Conservation (phyloP, 2,888 invertebrate species). For the Lacanobia wlatinum region DNA sequence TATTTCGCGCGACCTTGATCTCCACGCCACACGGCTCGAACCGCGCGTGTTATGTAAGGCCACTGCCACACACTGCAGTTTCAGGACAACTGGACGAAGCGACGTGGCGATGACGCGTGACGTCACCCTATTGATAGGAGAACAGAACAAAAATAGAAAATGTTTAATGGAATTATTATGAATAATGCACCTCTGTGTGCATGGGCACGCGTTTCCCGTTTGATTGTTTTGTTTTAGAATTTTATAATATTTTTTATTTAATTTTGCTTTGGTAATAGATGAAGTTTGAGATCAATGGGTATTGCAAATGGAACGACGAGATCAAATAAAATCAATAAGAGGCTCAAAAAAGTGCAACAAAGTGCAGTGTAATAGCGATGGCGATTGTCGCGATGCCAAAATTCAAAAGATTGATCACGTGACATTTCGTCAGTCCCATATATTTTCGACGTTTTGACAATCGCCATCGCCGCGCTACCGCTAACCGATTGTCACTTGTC, state of each 20-base stretch:
- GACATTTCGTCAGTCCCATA: too few species aligned
- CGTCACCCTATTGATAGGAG: conserved; percentile 57
- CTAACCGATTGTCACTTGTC: too few species aligned
- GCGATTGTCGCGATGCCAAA: too few species aligned
- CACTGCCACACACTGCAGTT: conserved; percentile 74
- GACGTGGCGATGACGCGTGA: conserved; percentile 28
- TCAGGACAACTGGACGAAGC: conserved; percentile 56
- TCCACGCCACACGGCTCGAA: conserved; percentile 84
- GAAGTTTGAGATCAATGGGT: conserved; percentile 22
- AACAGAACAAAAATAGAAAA: conserved; percentile 55
- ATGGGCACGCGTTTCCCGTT: conserved; percentile 36
- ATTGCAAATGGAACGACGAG: background rate
- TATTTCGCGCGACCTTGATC: conserved; percentile 88
- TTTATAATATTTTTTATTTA: conserved; percentile 43
- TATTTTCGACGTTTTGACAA: too few species aligned
- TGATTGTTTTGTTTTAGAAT: conserved; percentile 44
- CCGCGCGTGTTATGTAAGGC: conserved; percentile 85
- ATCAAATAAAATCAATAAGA: background rate
- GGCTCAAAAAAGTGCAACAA: too few species aligned
- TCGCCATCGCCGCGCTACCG: too few species aligned
- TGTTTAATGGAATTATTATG: conserved; percentile 60
- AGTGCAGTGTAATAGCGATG: too few species aligned
- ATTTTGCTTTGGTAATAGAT: conserved; percentile 5
- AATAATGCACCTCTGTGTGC: conserved; percentile 54
- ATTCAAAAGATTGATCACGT: too few species aligned